These are phyloP conservation scores for Sander vitreus DNA, from an alignment of 2,113 vertebrate species.

Conservation along the genomic window DNA sequence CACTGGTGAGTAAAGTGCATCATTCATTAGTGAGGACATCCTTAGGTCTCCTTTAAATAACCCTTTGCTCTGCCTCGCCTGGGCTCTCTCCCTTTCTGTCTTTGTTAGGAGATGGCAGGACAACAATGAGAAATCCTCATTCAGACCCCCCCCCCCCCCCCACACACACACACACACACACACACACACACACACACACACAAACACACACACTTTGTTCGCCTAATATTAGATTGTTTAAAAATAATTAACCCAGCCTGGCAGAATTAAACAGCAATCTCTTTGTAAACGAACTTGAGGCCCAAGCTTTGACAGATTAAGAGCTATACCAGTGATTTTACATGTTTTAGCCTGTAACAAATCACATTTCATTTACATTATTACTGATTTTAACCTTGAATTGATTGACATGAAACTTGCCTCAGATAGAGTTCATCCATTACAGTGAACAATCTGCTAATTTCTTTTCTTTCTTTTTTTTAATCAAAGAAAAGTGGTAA, in stretches of 20 bases:
- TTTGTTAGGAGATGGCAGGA: slow-evolving; percentile 65
- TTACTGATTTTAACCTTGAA: slow-evolving; percentile 1
- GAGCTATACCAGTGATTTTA: not conserved
- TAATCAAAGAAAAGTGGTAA: not conserved
- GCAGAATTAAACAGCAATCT: slow-evolving; percentile 32
- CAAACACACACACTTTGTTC: slow-evolving; percentile 17
- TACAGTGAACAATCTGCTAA: not conserved
- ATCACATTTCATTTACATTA: slow-evolving; percentile 7
- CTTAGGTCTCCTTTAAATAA: slow-evolving; percentile 72
- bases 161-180: no score
- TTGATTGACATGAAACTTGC: not conserved
- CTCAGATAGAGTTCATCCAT: not conserved
- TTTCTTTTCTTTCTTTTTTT: not conserved
- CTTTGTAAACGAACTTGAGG: slow-evolving; percentile 29
- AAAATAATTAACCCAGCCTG: slow-evolving; percentile 57
- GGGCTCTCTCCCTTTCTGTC: slow-evolving; percentile 33
- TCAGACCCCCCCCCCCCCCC: not conserved
- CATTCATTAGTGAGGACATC: slow-evolving; percentile 73
- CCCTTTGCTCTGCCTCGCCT: slow-evolving; percentile 38
- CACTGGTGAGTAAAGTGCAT: slow-evolving; percentile 68
- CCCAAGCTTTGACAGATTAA: slow-evolving; percentile 23
- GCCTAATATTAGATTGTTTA: slow-evolving; percentile 40
- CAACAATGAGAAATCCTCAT: slow-evolving; percentile 63
- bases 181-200: no score
- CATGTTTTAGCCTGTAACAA: slow-evolving; percentile 1